Evolutionary conservation across 2,888 invertebrate genomes (phyloP), one percentile per base, ranked within the genome.

Genomic region (Alviniconcha strummeri): DNA sequence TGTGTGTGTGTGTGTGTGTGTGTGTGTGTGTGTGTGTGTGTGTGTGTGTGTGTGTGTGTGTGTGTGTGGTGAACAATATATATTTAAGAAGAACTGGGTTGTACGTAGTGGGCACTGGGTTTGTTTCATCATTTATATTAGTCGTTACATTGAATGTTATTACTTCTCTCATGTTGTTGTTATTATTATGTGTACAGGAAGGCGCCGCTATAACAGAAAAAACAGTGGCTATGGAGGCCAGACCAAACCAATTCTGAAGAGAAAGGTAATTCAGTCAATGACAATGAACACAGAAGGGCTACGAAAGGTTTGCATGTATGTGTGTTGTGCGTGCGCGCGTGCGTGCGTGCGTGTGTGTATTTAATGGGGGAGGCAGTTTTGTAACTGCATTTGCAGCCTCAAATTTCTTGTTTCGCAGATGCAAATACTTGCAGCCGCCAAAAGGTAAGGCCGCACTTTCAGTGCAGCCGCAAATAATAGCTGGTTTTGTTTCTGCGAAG

Each of bases 241-340:
- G 94, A 99, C 99, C 57, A 99, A 99, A 94, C 99, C 99, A 91
- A 99, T 99, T 95, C 99, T 99, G 96, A 96, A 98, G 93, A 99
- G 99, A 95, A 99, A 99, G 97, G 98, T 98, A 19, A 71, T 71
- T 60, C 13, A 60, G 60, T 60, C 60, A 60, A 13, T 60, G 36
- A 36, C 36, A 36, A 36, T 36, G 36, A 36, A 36, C 36, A 36
- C 3, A 36, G 36, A 36, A 36, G 1, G 36, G 3, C 36, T 36
- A 36, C 36, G 36, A 36, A 36, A 36, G 36, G 36, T 69, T 15
- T 69, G 17, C 69, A 5, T 6, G n/a, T 69, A n/a, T 69, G 69
- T 69, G 4, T 60, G 8, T 17, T 17, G 13, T 69, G 69, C 17
- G 69, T 69, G 69, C 17, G 69, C n/a, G 15, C 17, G 69, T 69